Base-by-base conservation (phyloP, 2,113 vertebrate species). In the Xyrauchen texanus region DNA sequence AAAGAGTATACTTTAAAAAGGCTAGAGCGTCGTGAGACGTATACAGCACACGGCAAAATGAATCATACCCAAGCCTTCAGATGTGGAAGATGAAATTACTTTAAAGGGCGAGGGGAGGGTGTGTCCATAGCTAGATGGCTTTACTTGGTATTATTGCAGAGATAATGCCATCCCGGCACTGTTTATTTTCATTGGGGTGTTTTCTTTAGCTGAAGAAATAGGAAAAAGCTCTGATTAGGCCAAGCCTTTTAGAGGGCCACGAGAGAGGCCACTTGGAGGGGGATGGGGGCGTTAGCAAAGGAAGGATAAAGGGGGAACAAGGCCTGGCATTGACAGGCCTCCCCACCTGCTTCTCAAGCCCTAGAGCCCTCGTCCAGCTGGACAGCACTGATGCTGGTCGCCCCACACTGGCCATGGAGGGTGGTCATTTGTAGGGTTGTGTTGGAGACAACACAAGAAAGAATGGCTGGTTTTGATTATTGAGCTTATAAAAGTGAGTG, bases 301-400 rank as follows among this genome's bases (percentile, higher is more conserved):
- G 15, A 52, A 58, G 60, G 21, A 83, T 81, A 86, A 81, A 78
- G 58, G 79, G 73, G 77, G 84, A 85, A 94, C 91, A 94, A 94
- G 89, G 91, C 82, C 82, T 68, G 73, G 88, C 88, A 90, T 93
- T 93, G 90, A 93, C 89, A 87, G 76, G 67, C 77, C 21, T 89
- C 15, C 90, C 88, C 91, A 93, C 90, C 92, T 92, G 91, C 92
- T 87, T 82, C 82, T 82, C 79, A 64, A 79, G 78, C 87, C 79
- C 65, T 75, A 68, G 86, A 62, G 44, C 77, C 72, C 77, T 73
- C 66, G 9, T 64, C 81, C 87, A 88, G 88, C 87, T 85, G 86
- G 84, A 83, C 70, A 53, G 13, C 76, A 82, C 82, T 88, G 77
- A 34, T 66, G 78, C 74, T 76, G 61, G 61, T 76, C 46, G 61